Evolutionary conservation across 2,888 invertebrate species (phyloP).

Genomic region (Crocallis elinguaria): DNA sequence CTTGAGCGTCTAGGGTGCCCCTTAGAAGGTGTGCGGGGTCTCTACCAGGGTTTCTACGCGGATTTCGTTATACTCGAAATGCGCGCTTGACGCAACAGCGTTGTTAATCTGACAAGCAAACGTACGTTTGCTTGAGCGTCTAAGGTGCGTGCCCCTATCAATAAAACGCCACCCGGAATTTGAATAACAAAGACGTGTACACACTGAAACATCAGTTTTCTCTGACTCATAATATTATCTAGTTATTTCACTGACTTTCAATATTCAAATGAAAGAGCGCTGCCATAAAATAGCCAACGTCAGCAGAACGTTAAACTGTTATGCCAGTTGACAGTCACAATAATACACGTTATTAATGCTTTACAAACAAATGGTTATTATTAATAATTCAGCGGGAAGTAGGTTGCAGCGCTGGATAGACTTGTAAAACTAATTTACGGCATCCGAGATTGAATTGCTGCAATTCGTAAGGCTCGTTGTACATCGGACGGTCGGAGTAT

Average conservation of each 20-base stretch:
- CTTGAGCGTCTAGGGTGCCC: too few relatives aligned
- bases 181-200: too few relatives aligned
- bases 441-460: conserved; percentile 14
- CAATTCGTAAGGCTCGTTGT: conserved; percentile 1
- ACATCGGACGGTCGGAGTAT: not conserved
- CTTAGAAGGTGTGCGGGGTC: too few relatives aligned
- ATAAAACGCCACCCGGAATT: too few relatives aligned
- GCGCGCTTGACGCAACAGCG: too few relatives aligned
- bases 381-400: conserved; percentile 25
- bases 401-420: conserved; percentile 19
- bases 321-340: conserved; percentile 10
- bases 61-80: too few relatives aligned
- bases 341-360: conserved; percentile 18
- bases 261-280: not conserved
- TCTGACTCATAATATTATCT: not conserved
- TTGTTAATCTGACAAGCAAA: too few relatives aligned
- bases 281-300: conserved; percentile 1
- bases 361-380: conserved; percentile 28
- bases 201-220: not conserved
- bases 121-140: too few relatives aligned
- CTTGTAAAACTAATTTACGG: conserved; percentile 32
- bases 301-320: conserved; percentile 8
- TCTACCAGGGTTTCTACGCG: too few relatives aligned
- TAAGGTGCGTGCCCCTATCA: too few relatives aligned
- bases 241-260: not conserved